Conservation (phyloP, 2,113 vertebrate genomes). For the Edolisoma coerulescens region DNA sequence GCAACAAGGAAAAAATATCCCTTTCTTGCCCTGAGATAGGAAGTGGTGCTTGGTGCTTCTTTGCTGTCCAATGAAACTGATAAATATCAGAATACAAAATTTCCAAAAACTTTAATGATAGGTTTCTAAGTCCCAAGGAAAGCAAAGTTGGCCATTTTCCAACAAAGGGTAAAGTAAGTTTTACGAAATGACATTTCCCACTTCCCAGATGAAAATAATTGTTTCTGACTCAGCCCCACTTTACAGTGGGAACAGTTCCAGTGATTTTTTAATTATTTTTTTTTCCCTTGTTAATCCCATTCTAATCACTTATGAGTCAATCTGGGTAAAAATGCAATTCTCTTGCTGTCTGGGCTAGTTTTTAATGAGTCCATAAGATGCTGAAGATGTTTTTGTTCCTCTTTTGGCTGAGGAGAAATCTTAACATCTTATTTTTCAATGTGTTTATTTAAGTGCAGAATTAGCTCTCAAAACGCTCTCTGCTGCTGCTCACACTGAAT, state of each 20-base stretch:
- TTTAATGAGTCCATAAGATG: background rate
- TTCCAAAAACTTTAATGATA: background rate
- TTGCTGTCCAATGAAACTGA: accelerated
- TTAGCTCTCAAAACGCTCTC: background rate
- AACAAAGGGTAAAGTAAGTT: background rate
- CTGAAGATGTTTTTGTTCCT: background rate
- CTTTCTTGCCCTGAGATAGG: background rate
- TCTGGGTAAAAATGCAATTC: background rate
- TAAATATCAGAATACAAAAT: background rate
- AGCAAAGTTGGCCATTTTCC: background rate
- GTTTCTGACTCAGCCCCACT: constrained; percentile 32
- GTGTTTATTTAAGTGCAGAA: background rate
- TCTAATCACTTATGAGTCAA: constrained; percentile 40
- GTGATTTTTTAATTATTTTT: background rate
- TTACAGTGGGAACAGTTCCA: background rate
- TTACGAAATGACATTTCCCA: background rate
- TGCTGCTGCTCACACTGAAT: background rate
- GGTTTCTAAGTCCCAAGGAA: background rate
- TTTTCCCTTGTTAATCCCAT: background rate
- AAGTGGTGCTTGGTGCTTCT: background rate
- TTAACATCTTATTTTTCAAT: background rate
- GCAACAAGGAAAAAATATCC: background rate
- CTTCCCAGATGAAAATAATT: constrained; percentile 13
- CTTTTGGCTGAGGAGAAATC: background rate
- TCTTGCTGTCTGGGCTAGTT: constrained; percentile 40